A percentile compares a stretch with the other conserved stretches of the same genome.
phyloP scores from a whole-genome alignment of 2,113 vertebrate genomes.

The Microtus ochrogaster region DNA sequence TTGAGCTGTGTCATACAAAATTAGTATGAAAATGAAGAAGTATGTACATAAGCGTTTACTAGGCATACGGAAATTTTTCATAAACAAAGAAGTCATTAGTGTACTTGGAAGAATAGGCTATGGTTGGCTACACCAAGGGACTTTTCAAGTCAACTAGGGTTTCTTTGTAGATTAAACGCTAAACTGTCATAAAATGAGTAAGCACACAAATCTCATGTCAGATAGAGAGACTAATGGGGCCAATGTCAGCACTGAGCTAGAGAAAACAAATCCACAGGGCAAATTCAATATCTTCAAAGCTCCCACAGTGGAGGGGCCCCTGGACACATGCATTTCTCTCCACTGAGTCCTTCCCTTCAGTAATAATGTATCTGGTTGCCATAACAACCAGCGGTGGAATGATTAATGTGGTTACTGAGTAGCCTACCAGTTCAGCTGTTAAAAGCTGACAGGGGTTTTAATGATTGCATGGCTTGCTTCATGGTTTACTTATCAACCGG shows the following conservation, averaged over 20 bases:
- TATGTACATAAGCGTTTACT: conserved; percentile 52
- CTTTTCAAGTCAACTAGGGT: conserved; percentile 55
- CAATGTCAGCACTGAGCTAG: background rate
- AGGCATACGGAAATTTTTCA: conserved; percentile 56
- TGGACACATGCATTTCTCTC: conserved; percentile 42
- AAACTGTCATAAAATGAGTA: conserved; percentile 58
- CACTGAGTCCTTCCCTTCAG: conserved; percentile 52
- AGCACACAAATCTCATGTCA: conserved; percentile 52
- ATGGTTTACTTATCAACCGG: conserved; percentile 40
- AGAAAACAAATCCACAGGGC: conserved; percentile 57
- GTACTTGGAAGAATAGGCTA: conserved; percentile 54
- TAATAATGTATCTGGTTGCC: conserved; percentile 53
- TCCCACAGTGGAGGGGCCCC: conserved; percentile 22
- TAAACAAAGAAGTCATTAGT: conserved; percentile 69
- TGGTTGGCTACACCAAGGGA: conserved; percentile 36
- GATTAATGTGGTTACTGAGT: conserved; percentile 21
- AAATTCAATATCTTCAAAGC: conserved; percentile 39
- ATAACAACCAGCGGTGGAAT: conserved; percentile 59
- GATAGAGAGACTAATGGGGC: conserved; percentile 57
- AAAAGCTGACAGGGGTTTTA: conserved; percentile 62
- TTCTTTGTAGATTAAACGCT: conserved; percentile 68
- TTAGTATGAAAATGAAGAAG: conserved; percentile 71
- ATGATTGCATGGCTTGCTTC: conserved; percentile 9
- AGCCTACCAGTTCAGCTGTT: conserved; percentile 30
- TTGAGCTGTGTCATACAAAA: conserved; percentile 55